Percentiles rank a stretch among this genome's conserved stretches.
Conservation (phyloP, 2,797 vertebrate species). For the Podarcis siculus region DNA sequence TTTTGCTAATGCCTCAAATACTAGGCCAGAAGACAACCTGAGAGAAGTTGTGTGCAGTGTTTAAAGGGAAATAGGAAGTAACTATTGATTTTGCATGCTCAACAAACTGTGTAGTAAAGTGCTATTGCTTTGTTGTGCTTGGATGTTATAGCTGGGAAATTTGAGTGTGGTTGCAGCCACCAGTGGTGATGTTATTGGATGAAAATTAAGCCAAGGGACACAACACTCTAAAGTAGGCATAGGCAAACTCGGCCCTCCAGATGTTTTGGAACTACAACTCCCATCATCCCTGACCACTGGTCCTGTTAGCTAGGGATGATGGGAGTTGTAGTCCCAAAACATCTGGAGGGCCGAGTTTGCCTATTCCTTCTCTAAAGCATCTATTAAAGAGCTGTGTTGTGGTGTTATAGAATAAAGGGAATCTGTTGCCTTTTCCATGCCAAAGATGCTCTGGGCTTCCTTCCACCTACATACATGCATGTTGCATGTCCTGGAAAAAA, state of each 20-base stretch:
- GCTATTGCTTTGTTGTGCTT: neutral
- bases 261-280: no score
- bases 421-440: neutral
- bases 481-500: no score
- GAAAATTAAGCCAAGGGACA: neutral
- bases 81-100: neutral
- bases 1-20: neutral
- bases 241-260: no score
- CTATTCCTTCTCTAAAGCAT: no score
- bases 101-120: neutral
- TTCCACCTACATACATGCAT: no score
- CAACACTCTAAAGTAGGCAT: no score
- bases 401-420: neutral
- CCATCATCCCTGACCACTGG: no score
- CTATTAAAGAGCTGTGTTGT: neutral
- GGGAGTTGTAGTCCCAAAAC: no score
- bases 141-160: neutral
- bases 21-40: neutral
- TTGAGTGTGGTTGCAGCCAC: neutral
- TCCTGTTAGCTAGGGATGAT: no score
- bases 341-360: no score
- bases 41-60: neutral
- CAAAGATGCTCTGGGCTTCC: neutral
- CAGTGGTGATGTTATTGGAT: neutral
- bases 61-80: neutral